Evolutionary conservation across 2,888 invertebrate genomes (phyloP), one percentile per base, ranked within the genome.

Genomic region (Papilio elwesi): DNA sequence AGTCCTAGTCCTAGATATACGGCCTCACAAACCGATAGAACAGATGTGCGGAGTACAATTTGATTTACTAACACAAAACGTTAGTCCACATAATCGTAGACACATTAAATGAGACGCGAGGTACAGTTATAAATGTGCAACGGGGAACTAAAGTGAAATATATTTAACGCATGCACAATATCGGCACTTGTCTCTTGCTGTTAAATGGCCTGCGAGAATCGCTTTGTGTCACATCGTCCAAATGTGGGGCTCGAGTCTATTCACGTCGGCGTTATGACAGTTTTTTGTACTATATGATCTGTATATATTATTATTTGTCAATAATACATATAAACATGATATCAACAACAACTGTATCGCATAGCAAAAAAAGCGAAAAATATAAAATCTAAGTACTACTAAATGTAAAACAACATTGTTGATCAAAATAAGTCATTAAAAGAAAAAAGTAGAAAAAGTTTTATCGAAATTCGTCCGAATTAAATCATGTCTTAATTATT

Each of bases 201-300:
- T 84, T 84, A 87, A 92, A 92, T 91, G 91, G 85, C 77, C 84
- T 86, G 90, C 85, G 83, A 80, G 79, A 80, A 76, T 76, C 75
- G 75, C 72, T 69, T 75, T 77, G 66, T 67, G 68, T 47, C 68
- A 13, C 48, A 70, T 53, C 49, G 62, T 68, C 79, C 82, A 85
- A 86, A 85, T 86, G 83, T 84, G 79, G 86, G 87, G 87, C 52
- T 64, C 59, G 67, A 69, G 13, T 68, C 15, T 53, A 52, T 55
- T 26, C 48, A 43, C 64, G 59, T 62, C 52, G 38, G 9, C 26
- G 6, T 49, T 57, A 59, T 49, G 52, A 43, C 15, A 0, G 43
- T 53, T 57, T 57, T 57, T 9, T 57, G 9, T 47, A 6, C 16
- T 48, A 47, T 47, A 43, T 55, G 4, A 10, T 51, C 4, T 43